phyloP scores from a whole-genome alignment of 1,140 invertebrate genomes.

The Macrocentrus cingulum region DNA sequence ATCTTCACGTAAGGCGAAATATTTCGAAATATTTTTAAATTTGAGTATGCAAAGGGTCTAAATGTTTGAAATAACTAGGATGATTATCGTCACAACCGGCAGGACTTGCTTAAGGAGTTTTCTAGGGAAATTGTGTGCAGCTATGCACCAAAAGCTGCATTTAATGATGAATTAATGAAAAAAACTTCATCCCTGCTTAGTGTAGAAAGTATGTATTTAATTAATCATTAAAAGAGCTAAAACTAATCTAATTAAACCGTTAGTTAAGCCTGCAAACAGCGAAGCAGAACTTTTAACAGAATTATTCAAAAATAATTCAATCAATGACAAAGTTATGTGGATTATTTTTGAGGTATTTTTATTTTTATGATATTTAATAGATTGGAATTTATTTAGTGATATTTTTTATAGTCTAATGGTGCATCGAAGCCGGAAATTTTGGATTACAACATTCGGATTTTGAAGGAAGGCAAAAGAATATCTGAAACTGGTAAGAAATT shows the following conservation, averaged over 20 bases:
- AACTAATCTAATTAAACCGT: conserved; percentile 9
- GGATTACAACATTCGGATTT: conserved; percentile 33
- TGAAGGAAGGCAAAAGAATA: neutral
- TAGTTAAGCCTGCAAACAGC: conserved; percentile 28
- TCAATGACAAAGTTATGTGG: conserved; percentile 25
- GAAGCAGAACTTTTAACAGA: conserved; percentile 23
- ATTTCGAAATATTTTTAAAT: too few species aligned
- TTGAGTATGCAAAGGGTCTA: too few species aligned
- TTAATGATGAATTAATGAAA: neutral
- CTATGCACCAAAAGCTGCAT: conserved; percentile 27
- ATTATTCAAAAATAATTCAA: conserved; percentile 31
- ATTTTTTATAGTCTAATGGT: neutral
- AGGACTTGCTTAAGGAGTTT: conserved; percentile 23
- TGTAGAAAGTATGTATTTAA: neutral
- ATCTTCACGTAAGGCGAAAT: conserved; percentile 16
- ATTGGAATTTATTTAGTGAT: too few species aligned
- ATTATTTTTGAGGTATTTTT: conserved; percentile 32
- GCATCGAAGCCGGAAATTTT: conserved; percentile 22
- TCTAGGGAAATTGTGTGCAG: conserved; percentile 26
- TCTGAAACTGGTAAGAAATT: conserved; percentile 4
- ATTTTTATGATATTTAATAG: too few species aligned
- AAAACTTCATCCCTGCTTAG: neutral
- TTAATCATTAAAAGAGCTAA: too few species aligned
- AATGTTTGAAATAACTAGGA: too few species aligned
- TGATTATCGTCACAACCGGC: conserved; percentile 15